phyloP scores from a whole-genome alignment of 2,888 invertebrate genomes.

The Cyclophora albipunctata region DNA sequence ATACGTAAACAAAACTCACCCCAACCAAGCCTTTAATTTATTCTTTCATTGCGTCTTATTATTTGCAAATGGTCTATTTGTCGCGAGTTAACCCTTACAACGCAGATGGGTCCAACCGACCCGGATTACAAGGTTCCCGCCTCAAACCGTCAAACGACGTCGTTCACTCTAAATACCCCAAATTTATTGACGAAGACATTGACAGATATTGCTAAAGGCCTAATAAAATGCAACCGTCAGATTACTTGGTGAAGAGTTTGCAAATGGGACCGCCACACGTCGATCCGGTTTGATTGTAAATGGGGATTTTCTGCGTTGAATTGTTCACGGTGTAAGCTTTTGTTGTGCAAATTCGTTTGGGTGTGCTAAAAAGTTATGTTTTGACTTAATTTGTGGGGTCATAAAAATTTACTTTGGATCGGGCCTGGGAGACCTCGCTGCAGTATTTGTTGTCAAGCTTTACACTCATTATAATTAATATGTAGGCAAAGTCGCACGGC shows the following conservation, averaged over 20 bases:
- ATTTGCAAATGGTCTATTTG: conserved; percentile 75
- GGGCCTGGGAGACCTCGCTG: too few relatives aligned
- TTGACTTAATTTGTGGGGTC: conserved; percentile 2
- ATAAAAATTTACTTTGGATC: too few relatives aligned
- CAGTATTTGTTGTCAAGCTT: too few relatives aligned
- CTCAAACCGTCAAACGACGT: conserved; percentile 61
- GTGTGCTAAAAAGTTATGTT: conserved; percentile 24
- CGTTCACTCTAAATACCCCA: conserved; percentile 63
- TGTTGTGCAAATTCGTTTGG: conserved; percentile 41
- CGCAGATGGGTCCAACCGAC: conserved; percentile 57
- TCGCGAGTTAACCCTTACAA: conserved; percentile 73
- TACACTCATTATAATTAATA: too few relatives aligned
- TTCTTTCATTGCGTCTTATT: conserved; percentile 75
- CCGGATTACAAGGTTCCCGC: conserved; percentile 46
- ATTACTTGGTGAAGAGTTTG: conserved; percentile 60
- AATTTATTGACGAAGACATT: conserved; percentile 75
- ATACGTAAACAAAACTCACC: too few relatives aligned
- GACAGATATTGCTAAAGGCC: conserved; percentile 69
- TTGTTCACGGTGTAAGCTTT: conserved; percentile 35
- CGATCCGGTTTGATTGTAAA: conserved; percentile 53
- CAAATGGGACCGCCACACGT: conserved; percentile 63
- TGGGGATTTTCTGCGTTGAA: conserved; percentile 39
- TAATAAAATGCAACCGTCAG: conserved; percentile 70
- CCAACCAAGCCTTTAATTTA: conserved; percentile 57
- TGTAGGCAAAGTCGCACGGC: too few relatives aligned